Evolutionary conservation across 2,797 vertebrate species (phyloP), one percentile per base, ranked within the genome.

Genomic region (Cheracebus regulus): DNA sequence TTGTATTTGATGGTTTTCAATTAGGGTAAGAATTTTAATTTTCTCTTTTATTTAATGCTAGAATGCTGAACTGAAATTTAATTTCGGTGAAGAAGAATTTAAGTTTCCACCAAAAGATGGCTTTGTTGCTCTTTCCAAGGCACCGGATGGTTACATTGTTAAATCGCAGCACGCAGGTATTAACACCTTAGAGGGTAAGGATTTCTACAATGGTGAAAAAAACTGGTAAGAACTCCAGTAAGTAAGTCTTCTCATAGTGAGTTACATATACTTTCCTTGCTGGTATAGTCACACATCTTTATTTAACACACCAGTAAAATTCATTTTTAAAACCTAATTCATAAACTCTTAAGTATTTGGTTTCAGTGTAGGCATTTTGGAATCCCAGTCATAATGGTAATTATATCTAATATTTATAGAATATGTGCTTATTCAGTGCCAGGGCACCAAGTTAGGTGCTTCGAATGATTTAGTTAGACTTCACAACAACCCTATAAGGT

Each of bases 1-100:
- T 83, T 81, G 10, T 73, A 41, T 22, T 79, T 20, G 33, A 50
- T 24, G 28, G 26, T 89, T 84, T 80, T 46, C 36, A 46, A 1
- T 81, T 82, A 57, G 26, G 41, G 48, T 79, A 95, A 95, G 24
- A 88, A 15, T 84, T 93, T 41, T 41, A 48, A 30, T 92, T 95
- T 97, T 44, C 48, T 81, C 26, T 44, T 93, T 83, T 97, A 46
- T 95, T 98, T 15, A 79, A n/a, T 98, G 82, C 36, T 98, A 99
- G 99, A 99, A 99, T 95, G 99, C 99, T 84, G 99, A 99, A 96
- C 98, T 99, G 86, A 99, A 99, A 98, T 99, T 99, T 98, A 99
- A 99, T 98, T 99, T 99, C 76, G 99, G 99, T 89, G 99, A 99
- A 89, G 99, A 99, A 82, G 99, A 99, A 5, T 99, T 99, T 93